A percentile compares a stretch with the other conserved stretches of the same genome.
Conservation (phyloP, 2,113 vertebrate genomes). For the Esox niger region DNA sequence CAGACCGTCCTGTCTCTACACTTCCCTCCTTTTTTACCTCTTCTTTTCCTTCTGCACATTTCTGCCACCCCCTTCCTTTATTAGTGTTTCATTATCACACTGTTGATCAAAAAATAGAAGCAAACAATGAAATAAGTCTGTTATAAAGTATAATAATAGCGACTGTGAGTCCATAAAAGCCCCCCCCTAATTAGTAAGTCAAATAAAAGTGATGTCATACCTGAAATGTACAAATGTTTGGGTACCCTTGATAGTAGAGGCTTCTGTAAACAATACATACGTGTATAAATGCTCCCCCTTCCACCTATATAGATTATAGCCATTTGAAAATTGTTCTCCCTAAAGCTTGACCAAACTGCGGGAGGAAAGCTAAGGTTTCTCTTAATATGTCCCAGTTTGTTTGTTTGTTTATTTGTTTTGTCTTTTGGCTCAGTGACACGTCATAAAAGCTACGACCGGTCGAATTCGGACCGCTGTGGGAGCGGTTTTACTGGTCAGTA, state of each 20-base stretch:
- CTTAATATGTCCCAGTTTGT: slow-evolving; percentile 2
- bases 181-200: slow-evolving; percentile 20
- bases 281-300: slow-evolving; percentile 37
- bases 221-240: slow-evolving; percentile 60
- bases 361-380: slow-evolving; percentile 23
- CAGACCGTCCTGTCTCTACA: slow-evolving; percentile 11
- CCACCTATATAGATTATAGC: slow-evolving; percentile 35
- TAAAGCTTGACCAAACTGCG: slow-evolving; percentile 25
- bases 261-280: slow-evolving; percentile 77
- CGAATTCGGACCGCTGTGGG: background rate
- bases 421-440: background rate
- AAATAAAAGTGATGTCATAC: slow-evolving; percentile 45
- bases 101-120: slow-evolving; percentile 37
- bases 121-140: slow-evolving; percentile 25
- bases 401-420: slow-evolving; percentile 5
- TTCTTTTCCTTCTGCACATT: background rate
- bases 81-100: slow-evolving; percentile 19
- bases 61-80: slow-evolving; percentile 19
- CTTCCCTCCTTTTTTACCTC: background rate
- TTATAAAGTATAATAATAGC: slow-evolving; percentile 67
- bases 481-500: background rate
- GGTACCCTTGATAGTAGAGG: slow-evolving; percentile 74
- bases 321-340: slow-evolving; percentile 3
- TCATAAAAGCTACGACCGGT: background rate
- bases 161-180: slow-evolving; percentile 45